A percentile compares a stretch with the other conserved stretches of the same genome.
These are phyloP conservation scores for Sisyra terminalis DNA, from an alignment of 2,888 invertebrate species.

Conservation along the genomic window DNA sequence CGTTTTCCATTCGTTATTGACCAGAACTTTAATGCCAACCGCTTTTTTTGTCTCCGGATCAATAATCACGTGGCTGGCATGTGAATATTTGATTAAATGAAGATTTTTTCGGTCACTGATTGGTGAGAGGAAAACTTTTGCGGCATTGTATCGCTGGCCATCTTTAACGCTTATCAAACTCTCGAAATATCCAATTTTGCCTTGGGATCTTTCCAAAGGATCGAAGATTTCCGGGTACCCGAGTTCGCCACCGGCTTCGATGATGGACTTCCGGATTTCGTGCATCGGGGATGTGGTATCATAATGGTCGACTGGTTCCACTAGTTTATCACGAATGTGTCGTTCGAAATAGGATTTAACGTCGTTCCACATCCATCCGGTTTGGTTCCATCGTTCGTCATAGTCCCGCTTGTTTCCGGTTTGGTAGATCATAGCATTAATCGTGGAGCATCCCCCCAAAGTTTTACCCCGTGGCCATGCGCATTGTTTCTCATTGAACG, in stretches of 20 bases:
- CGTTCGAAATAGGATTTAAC: slow-evolving; percentile 24
- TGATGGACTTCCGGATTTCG: neutral
- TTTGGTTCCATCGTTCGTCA: slow-evolving; percentile 49
- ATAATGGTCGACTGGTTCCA: neutral
- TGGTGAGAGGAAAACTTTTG: slow-evolving; percentile 25
- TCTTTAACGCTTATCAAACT: slow-evolving; percentile 24
- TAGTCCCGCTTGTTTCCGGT: slow-evolving; percentile 56
- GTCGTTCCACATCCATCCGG: slow-evolving; percentile 56
- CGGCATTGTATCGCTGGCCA: slow-evolving; percentile 25
- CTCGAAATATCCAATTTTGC: slow-evolving; percentile 23
- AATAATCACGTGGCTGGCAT: slow-evolving; percentile 31
- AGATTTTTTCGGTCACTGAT: slow-evolving; percentile 25
- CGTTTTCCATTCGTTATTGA: slow-evolving; percentile 18
- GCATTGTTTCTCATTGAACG: slow-evolving; percentile 20
- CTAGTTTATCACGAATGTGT: slow-evolving; percentile 13
- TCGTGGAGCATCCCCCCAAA: slow-evolving; percentile 63
- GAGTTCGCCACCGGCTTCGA: slow-evolving; percentile 18
- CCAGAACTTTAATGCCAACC: slow-evolving; percentile 25
- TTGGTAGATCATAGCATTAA: slow-evolving; percentile 71
- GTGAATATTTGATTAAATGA: slow-evolving; percentile 29
- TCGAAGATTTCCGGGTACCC: slow-evolving; percentile 17
- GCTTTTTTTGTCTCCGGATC: slow-evolving; percentile 27
- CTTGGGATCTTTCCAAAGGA: slow-evolving; percentile 19
- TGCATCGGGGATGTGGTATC: neutral
- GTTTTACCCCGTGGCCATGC: slow-evolving; percentile 45